phyloP scores from a whole-genome alignment of 2,113 vertebrate species.

The Galeopterus variegatus region DNA sequence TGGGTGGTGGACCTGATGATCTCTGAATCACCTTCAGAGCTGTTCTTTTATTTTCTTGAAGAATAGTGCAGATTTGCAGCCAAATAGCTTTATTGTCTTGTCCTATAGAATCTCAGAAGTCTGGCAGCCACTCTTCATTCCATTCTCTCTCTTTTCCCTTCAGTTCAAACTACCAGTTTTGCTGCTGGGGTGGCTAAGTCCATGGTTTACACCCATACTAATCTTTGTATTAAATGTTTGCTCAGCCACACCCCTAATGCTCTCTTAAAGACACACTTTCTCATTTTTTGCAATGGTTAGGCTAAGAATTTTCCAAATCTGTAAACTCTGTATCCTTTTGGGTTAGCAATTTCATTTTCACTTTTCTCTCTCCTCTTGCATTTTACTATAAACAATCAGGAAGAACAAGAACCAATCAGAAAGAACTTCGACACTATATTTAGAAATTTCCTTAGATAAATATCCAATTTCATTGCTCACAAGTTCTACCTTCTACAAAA shows the following conservation, averaged over 20 bases:
- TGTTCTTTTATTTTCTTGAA: neutral
- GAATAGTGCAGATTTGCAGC: neutral
- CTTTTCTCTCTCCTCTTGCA: neutral
- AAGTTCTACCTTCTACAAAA: neutral
- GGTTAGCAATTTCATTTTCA: neutral
- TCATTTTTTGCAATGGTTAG: neutral
- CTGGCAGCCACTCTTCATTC: neutral
- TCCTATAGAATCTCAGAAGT: neutral
- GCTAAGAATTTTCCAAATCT: neutral
- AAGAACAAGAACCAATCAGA: neutral
- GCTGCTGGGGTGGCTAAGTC: neutral
- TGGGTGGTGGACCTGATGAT: neutral
- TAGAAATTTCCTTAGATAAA: neutral
- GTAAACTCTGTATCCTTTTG: neutral
- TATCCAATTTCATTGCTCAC: neutral
- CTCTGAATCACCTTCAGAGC: neutral
- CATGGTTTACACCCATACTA: neutral
- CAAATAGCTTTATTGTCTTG: neutral
- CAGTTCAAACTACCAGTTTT: neutral
- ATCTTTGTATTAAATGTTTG: neutral
- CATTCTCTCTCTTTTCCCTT: neutral
- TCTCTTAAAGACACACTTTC: neutral
- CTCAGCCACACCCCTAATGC: neutral
- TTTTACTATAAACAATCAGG: neutral
- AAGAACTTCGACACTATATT: neutral